Percentiles rank a stretch among this genome's conserved stretches.
These are phyloP conservation scores for Poecilia velifera DNA, from an alignment of 2,797 vertebrate genomes.

Conservation along the genomic window DNA sequence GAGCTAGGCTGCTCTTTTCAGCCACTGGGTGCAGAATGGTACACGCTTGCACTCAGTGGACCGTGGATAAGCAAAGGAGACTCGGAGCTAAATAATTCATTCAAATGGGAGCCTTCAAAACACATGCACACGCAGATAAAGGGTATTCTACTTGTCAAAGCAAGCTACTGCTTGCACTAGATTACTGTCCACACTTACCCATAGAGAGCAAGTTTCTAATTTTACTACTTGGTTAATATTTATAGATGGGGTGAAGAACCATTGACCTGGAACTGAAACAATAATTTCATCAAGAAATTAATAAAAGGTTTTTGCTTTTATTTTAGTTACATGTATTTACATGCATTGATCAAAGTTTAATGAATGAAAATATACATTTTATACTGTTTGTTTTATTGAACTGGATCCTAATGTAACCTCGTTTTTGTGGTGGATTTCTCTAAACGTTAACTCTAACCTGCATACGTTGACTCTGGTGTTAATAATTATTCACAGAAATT, in stretches of 20 bases:
- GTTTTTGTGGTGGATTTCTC: neutral
- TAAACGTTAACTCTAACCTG: neutral
- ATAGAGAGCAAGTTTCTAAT: constrained; percentile 64
- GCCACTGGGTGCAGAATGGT: constrained; percentile 61
- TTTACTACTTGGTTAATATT: constrained; percentile 75
- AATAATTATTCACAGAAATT: neutral
- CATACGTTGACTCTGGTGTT: neutral
- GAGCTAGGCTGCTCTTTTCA: constrained; percentile 63
- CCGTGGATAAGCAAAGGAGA: constrained; percentile 78
- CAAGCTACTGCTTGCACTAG: constrained; percentile 44
- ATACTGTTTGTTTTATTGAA: neutral
- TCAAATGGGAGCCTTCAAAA: constrained; percentile 65
- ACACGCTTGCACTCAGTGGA: constrained; percentile 61
- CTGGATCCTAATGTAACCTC: neutral
- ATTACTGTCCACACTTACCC: constrained; percentile 24
- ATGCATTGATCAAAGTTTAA: neutral
- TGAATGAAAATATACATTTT: neutral
- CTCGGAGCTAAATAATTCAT: constrained; percentile 80
- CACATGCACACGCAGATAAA: constrained; percentile 37
- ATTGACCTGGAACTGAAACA: constrained; percentile 49
- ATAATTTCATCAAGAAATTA: constrained; percentile 2
- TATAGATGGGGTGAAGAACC: constrained; percentile 55
- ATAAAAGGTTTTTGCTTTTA: neutral
- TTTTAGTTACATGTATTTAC: neutral
- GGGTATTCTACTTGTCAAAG: constrained; percentile 42